A percentile compares a stretch with the other conserved stretches of the same genome.
Conservation (phyloP, 2,888 invertebrate species). For the Melieria picta region DNA sequence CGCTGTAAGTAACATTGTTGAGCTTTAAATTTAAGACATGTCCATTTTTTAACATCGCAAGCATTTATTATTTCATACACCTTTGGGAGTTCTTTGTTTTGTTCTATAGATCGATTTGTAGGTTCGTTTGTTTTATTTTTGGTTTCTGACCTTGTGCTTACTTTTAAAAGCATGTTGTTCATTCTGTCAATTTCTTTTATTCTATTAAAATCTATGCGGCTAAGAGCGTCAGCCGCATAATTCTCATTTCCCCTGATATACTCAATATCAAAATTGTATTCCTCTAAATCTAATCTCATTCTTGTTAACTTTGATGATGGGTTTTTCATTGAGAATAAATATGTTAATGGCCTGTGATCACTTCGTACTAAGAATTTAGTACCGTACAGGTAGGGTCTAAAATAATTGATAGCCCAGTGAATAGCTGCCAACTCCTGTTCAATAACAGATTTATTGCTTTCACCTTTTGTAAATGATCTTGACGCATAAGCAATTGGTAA, state of each 20-base stretch:
- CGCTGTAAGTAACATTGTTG: conserved; percentile 9
- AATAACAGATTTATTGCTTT: conserved; percentile 45
- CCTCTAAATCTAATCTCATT: conserved; percentile 47
- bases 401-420: conserved; percentile 45
- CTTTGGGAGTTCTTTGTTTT: background rate
- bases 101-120: background rate
- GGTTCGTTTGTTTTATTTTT: conserved; percentile 28
- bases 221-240: conserved; percentile 30
- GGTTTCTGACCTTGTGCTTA: conserved; percentile 42
- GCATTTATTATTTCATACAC: conserved; percentile 6
- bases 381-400: conserved; percentile 25
- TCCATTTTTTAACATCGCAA: conserved; percentile 18
- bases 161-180: background rate
- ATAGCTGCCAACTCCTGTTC: conserved; percentile 47
- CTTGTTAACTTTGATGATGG: conserved; percentile 48
- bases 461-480: conserved; percentile 43
- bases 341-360: conserved; percentile 47
- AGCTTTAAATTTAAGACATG: conserved; percentile 11
- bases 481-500: conserved; percentile 40
- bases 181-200: conserved; percentile 11
- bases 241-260: conserved; percentile 45
- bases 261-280: conserved; percentile 44
- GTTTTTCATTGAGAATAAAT: conserved; percentile 44
- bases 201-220: conserved; percentile 6
- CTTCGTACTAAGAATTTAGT: conserved; percentile 41